These are phyloP conservation scores for Pegoplata infirma DNA, from an alignment of 2,888 invertebrate species.

Conservation along the genomic window DNA sequence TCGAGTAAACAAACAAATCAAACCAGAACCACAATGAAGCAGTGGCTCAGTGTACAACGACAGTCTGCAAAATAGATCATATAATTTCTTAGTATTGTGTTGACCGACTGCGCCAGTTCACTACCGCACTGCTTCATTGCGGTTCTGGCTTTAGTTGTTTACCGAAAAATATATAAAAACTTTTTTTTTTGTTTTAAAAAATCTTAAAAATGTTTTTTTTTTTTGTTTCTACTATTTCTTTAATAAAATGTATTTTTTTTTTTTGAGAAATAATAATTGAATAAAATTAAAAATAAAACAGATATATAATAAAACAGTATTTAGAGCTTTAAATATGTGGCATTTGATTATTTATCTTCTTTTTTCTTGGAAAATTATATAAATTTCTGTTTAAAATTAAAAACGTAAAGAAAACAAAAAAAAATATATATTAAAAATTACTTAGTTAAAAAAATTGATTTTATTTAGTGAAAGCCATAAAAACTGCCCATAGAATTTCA, in stretches of 20 bases:
- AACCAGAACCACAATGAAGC: too few species aligned
- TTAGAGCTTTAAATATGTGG: conserved; percentile 32
- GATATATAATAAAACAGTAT: not conserved
- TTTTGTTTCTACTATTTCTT: conserved; percentile 23
- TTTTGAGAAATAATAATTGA: conserved; percentile 7
- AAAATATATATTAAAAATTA: conserved; percentile 53
- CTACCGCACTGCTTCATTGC: too few species aligned
- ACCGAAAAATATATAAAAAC: not conserved
- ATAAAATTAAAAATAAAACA: conserved; percentile 7
- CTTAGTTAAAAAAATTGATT: conserved; percentile 66
- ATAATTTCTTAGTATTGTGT: too few species aligned
- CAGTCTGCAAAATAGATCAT: too few species aligned
- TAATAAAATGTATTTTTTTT: too few species aligned
- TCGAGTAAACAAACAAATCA: too few species aligned
- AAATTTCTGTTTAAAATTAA: conserved; percentile 43
- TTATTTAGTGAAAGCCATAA: conserved; percentile 98
- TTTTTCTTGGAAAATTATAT: conserved; percentile 33
- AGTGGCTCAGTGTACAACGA: too few species aligned
- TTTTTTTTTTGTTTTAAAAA: conserved; percentile 22
- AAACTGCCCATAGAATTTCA: conserved; percentile 99
- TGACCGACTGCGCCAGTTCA: too few species aligned
- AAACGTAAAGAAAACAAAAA: conserved; percentile 62
- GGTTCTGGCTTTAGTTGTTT: too few species aligned
- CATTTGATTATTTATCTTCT: conserved; percentile 33
- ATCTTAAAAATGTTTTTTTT: conserved; percentile 20